Base-by-base conservation (phyloP, 2,888 invertebrate species). In the Agrochola litura region DNA sequence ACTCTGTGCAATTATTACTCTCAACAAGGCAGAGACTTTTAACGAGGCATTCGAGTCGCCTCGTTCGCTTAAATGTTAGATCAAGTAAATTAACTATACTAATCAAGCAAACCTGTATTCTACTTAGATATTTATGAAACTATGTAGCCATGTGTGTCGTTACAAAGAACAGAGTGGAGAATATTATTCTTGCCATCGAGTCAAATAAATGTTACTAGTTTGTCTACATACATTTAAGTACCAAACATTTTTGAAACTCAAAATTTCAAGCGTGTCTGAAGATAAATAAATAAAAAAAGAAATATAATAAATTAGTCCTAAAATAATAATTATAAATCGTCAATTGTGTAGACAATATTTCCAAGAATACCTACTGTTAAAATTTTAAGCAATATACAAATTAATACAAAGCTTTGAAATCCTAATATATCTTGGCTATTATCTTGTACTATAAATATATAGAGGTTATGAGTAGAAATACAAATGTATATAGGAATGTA, bases 321-420 rank as follows among this genome's bases (percentile, higher is more conserved):
- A 77, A 76, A 74, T 79, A 52, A 77, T 79, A 82, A 86, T 86
- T 87, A 86, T 86, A 84, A 89, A 89, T 75, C 83, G 95, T 95
- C 95, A 95, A 95, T 95, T 95, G 94, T 92, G 90, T 95, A 94
- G 95, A 96, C 95, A 95, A 95, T 96, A 95, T 93, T 86, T 91
- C 89, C 84, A 81, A 84, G 60, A 76, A 76, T 77, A 81, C 61
- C 52, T 85, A 87, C 85, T 77, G 81, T 84, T 87, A 85, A 89
- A 81, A 81, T 79, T 69, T 43, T 86, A 89, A 88, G 86, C 83
- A 86, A 86, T 86, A 88, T 82, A 88, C 72, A 78, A 81, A 56
- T 72, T 77, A 82, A 56, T 68, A 81, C 73, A 77, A 87, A 85
- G 86, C 89, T 90, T 86, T 60, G 78, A 77, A 76, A 30, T 77